phyloP scores from a whole-genome alignment of 2,113 vertebrate genomes.

The Rhipidura dahli region DNA sequence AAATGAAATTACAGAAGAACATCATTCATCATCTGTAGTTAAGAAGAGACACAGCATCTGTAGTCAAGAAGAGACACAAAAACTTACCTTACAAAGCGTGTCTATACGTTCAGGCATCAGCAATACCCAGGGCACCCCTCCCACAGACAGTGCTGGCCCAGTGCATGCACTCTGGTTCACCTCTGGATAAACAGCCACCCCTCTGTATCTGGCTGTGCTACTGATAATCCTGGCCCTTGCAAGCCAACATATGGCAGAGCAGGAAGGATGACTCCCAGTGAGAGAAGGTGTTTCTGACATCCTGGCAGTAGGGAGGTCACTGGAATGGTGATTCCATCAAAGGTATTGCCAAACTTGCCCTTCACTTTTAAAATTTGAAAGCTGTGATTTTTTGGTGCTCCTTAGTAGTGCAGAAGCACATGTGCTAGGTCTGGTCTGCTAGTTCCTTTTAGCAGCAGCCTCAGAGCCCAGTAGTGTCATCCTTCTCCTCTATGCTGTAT shows the following conservation, averaged over 20 bases:
- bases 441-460: not conserved
- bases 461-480: not conserved
- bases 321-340: not conserved
- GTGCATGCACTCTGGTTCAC: not conserved
- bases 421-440: not conserved
- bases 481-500: accelerated
- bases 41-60: not conserved
- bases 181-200: not conserved
- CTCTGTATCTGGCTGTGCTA: not conserved
- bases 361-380: not conserved
- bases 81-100: not conserved
- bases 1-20: not conserved
- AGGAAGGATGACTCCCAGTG: not conserved
- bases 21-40: not conserved
- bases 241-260: not conserved
- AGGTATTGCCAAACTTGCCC: not conserved
- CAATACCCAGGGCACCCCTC: not conserved
- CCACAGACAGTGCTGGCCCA: not conserved
- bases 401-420: not conserved
- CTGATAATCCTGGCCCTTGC: not conserved
- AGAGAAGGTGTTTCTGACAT: conserved; percentile 4
- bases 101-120: not conserved
- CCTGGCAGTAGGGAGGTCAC: not conserved
- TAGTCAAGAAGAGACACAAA: not conserved
- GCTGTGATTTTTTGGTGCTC: not conserved